These are phyloP conservation scores for Mythimna pallens DNA, from an alignment of 2,888 invertebrate genomes.

Conservation along the genomic window DNA sequence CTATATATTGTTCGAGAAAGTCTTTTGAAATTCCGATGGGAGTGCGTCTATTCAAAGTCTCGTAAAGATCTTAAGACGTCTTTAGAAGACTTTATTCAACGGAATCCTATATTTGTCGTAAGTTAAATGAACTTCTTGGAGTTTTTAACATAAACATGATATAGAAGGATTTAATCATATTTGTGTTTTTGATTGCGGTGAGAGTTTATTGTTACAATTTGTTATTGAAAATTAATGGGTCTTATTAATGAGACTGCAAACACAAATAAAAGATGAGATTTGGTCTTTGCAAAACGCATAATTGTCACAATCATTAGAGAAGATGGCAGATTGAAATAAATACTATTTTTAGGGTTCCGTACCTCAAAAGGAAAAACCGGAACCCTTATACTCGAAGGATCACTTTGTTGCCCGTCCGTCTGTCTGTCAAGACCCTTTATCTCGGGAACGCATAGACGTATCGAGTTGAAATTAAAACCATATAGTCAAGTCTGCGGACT, in stretches of 20 bases:
- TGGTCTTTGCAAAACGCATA: too few relatives aligned
- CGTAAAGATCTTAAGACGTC: conserved; percentile 51
- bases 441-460: too few relatives aligned
- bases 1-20: conserved; percentile 31
- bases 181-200: conserved; percentile 11
- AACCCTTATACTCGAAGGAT: too few relatives aligned
- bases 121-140: conserved; percentile 46
- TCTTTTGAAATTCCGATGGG: conserved; percentile 43
- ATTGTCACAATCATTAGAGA: too few relatives aligned
- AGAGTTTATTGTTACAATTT: not conserved
- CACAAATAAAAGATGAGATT: not conserved
- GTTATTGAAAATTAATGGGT: not conserved
- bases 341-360: too few relatives aligned
- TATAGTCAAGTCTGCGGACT: too few relatives aligned
- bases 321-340: too few relatives aligned
- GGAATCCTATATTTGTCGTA: conserved; percentile 47
- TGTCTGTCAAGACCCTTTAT: too few relatives aligned
- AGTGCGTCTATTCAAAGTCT: conserved; percentile 42
- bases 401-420: too few relatives aligned
- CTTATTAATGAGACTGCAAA: not conserved
- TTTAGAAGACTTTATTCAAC: conserved; percentile 51
- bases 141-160: conserved; percentile 32
- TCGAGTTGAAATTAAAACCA: too few relatives aligned
- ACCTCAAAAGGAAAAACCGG: too few relatives aligned
- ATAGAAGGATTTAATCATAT: conserved; percentile 29